These are phyloP conservation scores for Forbesichthys agassizii DNA, from an alignment of 2,113 vertebrate species.

Conservation along the genomic window DNA sequence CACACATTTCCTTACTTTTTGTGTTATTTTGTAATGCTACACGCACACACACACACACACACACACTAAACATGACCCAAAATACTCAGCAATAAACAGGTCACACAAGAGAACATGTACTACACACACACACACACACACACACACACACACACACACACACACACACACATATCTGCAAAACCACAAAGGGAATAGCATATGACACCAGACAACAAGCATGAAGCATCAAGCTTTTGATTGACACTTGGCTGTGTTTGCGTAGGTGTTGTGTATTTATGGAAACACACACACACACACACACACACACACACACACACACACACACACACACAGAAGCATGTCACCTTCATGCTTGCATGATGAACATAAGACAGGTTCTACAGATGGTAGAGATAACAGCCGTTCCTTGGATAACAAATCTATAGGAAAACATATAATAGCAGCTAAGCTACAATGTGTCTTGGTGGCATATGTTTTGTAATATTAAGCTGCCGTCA, in stretches of 20 bases:
- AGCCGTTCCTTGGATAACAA: slow-evolving; percentile 27
- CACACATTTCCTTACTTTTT: no score
- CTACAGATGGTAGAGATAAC: slow-evolving; percentile 26
- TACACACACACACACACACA: slow-evolving; percentile 12
- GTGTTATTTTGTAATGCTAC: no score
- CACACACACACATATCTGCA: slow-evolving; percentile 6
- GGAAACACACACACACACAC: slow-evolving; percentile 6
- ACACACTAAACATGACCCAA: not conserved
- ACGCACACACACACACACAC: not conserved
- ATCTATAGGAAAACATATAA: not conserved
- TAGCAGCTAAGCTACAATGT: no score
- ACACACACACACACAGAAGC: slow-evolving; percentile 10
- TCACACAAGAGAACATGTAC: not conserved
- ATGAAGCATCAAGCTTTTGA: slow-evolving; percentile 62
- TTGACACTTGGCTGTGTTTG: slow-evolving; percentile 23
- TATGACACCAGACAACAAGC: slow-evolving; percentile 52
- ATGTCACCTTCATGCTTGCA: slow-evolving; percentile 16
- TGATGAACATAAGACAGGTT: slow-evolving; percentile 24
- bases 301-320: no score
- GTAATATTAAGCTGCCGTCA: no score
- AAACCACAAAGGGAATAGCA: slow-evolving; percentile 41
- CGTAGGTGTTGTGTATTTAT: slow-evolving; percentile 26
- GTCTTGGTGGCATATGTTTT: no score
- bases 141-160: slow-evolving; percentile 3
- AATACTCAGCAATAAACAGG: no score